A percentile compares a stretch with the other conserved stretches of the same genome.
phyloP scores from a whole-genome alignment of 37 sponge, comb jelly and placozoan species.

The Corticium candelabrum region DNA sequence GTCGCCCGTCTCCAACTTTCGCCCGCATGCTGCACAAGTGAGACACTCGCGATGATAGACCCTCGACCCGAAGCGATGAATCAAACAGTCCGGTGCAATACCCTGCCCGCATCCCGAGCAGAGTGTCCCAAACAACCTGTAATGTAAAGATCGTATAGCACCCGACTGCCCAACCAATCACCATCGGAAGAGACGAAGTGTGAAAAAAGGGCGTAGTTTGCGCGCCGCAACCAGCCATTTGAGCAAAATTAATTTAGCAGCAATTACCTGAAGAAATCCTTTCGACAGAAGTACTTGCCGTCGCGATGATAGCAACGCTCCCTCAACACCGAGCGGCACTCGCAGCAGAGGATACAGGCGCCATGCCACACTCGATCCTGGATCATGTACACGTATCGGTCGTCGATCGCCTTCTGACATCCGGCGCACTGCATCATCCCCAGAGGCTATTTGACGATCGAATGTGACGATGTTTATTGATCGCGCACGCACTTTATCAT shows the following conservation, averaged over 20 bases:
- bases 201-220: no score
- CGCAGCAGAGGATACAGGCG: neutral
- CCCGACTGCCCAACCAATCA: no score
- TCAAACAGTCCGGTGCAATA: neutral
- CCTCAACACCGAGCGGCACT: neutral
- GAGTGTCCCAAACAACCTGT: neutral
- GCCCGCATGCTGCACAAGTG: neutral
- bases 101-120: neutral
- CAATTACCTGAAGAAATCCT: neutral
- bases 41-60: neutral
- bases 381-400: neutral
- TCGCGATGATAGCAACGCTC: neutral
- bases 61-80: neutral
- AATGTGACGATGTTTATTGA: slow-evolving; percentile 2
- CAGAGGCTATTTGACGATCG: slow-evolving; percentile 1
- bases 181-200: no score
- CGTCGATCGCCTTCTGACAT: neutral
- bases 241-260: neutral
- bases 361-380: neutral
- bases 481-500: no score
- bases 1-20: neutral
- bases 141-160: neutral
- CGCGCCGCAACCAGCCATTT: slow-evolving; percentile 49
- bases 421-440: slow-evolving; percentile 3
- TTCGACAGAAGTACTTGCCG: neutral